phyloP scores from a whole-genome alignment of 2,888 invertebrate genomes.

The Aradus depressus region DNA sequence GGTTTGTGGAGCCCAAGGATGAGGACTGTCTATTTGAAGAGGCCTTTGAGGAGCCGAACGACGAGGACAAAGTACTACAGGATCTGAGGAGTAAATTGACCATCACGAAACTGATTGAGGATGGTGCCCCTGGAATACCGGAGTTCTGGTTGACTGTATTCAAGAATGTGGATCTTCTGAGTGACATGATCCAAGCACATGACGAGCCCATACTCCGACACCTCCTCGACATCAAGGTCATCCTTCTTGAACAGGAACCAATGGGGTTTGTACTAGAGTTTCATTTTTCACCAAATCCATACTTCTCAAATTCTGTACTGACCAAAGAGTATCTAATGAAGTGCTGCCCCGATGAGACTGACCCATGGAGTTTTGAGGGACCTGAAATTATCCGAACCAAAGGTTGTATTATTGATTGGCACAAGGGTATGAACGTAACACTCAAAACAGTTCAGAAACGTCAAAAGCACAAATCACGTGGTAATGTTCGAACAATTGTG shows the following conservation, averaged over 20 bases:
- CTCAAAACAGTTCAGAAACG: conserved; percentile 94
- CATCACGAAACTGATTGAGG: conserved; percentile 19
- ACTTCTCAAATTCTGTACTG: conserved; percentile 71
- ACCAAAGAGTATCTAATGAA: conserved; percentile 89
- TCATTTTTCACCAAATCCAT: conserved; percentile 84
- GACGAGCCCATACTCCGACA: conserved; percentile 85
- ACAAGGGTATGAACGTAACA: conserved; percentile 93
- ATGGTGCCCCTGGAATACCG: conserved; percentile 55
- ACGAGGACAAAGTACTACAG: conserved; percentile 14
- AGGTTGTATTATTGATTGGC: conserved; percentile 94
- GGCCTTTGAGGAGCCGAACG: conserved; percentile 21
- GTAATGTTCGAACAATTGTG: conserved; percentile 81
- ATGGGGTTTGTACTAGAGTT: conserved; percentile 79
- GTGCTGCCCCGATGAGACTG: conserved; percentile 73
- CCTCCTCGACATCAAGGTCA: conserved; percentile 65
- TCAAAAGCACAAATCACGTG: conserved; percentile 95
- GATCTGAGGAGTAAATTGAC: conserved; percentile 19
- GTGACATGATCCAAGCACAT: conserved; percentile 78
- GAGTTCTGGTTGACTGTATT: conserved; percentile 95
- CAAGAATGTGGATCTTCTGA: conserved; percentile 73
- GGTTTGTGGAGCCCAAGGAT: conserved; percentile 20
- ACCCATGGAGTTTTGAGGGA: conserved; percentile 84
- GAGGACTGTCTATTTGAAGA: conserved; percentile 15
- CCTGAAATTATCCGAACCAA: conserved; percentile 86
- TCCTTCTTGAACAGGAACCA: conserved; percentile 45